Evolutionary conservation across 2,113 vertebrate genomes (phyloP), one percentile per base, ranked within the genome.

Genomic region (Carassius carassius): DNA sequence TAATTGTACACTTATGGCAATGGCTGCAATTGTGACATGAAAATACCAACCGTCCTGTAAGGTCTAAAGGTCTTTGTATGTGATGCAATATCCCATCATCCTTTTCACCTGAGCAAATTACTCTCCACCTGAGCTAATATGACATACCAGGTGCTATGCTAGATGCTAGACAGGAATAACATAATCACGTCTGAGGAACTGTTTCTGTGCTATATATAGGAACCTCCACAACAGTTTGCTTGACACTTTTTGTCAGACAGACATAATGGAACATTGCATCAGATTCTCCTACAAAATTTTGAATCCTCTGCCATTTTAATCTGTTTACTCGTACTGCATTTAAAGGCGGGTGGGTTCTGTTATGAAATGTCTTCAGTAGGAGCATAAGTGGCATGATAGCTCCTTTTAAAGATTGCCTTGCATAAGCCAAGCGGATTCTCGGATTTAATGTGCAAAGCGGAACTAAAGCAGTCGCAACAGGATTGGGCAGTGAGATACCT

Each of bases 241-340:
- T 78, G 75, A 81, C 74, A 74, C 58, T 77, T 63, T 78, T 14
- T 13, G 19, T 85, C 41, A 83, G 80, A 79, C 80, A 80, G 29
- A 47, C 14, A 79, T 82, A 87, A 85, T 25, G n/a, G 51, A 63
- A 17, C 9, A 11, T 82, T 82, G 56, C 87, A 79, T 67, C 80
- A 56, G 25, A 16, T 19, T 44, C 29, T 82, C 25, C 86, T 25
- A 32, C 35, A 49, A 35, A 49, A 12, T 16, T 47, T 83, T 63
- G 73, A 74, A 82, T 62, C 19, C 23, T 54, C 74, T 67, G 86
- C 80, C 32, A 35, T 51, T 58, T 29, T 23, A 7, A 29, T 67
- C 62, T 19, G 21, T 47, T 56, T 78, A 47, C 65, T 60, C 51
- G 60, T 19, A 14, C 21, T 10, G 69, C 32, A 54, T 70, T 70